Evolutionary conservation across 1,140 invertebrate genomes (phyloP), one percentile per base, ranked within the genome.

Genomic region (Pararge aegeria): DNA sequence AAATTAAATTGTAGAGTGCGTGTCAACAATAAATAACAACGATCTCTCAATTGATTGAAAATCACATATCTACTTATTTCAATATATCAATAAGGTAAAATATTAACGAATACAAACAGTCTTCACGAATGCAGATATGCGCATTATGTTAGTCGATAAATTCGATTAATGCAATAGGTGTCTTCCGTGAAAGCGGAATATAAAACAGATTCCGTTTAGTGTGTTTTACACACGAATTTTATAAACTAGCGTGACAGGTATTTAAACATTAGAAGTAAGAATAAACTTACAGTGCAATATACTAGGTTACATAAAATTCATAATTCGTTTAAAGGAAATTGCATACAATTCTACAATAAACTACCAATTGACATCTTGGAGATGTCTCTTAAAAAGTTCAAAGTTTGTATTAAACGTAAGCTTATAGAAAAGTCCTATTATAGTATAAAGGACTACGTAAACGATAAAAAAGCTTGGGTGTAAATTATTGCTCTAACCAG

Each of bases 221-320:
- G 38, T 42, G 1, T 16, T 42, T 42, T 15, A 15, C n/a, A 42
- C 13, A 16, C 13, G 13, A 42, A 42, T 1, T 7, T 13, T 16
- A 15, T 18, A 0, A 16, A 42, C n/a, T 53, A 40, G 30, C 51
- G 51, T 53, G 51, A 53, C 51, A 34, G 10, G 3, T 34, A n/a
- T 34, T 34, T 10, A 10, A 34, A 34, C 10, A 34, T 34, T 24
- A 24, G 30, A 34, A 34, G 3, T 34, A 34, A n/a, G 1, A 6
- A 1, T 30, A 30, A 12, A 34, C 10, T 0, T 34, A 34, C 10
- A 34, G 0, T 4, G 10, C 1, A 34, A 34, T 12, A n/a, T n/a
- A n/a, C n/a, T n/a, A n/a, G n/a, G n/a, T n/a, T n/a, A n/a, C n/a
- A n/a, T n/a, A n/a, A n/a, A n/a, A n/a, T n/a, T n/a, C n/a, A n/a